A percentile compares a stretch with the other conserved stretches of the same genome.
Evolutionary conservation across 1,140 invertebrate species (phyloP).

Genomic region (Heliconius melpomene): DNA sequence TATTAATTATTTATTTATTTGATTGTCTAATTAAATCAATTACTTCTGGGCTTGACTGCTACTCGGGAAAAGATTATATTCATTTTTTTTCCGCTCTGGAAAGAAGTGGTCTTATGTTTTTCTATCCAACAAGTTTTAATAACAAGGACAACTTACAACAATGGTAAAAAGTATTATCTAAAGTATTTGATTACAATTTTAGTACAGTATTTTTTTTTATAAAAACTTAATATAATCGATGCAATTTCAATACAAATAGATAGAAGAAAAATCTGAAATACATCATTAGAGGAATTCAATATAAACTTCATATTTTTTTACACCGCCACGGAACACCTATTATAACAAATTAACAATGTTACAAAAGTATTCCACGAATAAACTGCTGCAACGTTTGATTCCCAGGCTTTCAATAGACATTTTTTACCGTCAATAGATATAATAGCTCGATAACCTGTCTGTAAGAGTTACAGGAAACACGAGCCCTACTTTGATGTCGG

Average conservation of each 20-base stretch:
- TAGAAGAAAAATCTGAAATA: background rate
- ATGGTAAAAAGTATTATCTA: too few relatives aligned
- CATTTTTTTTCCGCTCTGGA: too few relatives aligned
- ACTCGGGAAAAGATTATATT: too few relatives aligned
- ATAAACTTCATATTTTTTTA: background rate
- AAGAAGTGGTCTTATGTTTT: too few relatives aligned
- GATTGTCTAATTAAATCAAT: too few relatives aligned
- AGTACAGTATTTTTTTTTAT: too few relatives aligned
- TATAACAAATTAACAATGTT: conserved; percentile 14
- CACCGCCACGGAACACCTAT: conserved; percentile 7
- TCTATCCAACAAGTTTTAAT: too few relatives aligned
- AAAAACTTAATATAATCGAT: background rate
- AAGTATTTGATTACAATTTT: too few relatives aligned
- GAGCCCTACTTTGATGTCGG: conserved; percentile 61
- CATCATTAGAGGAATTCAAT: background rate
- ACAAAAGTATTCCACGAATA: conserved; percentile 18
- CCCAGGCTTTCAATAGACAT: conserved; percentile 60
- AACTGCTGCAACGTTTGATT: conserved; percentile 43
- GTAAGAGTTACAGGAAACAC: conserved; percentile 65
- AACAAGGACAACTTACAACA: too few relatives aligned
- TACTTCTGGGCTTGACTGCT: too few relatives aligned
- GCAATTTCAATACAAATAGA: background rate
- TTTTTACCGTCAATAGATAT: conserved; percentile 64
- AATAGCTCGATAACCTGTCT: conserved; percentile 52
- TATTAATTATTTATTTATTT: too few relatives aligned